These are phyloP conservation scores for Hirundo rustica DNA, from an alignment of 2,797 vertebrate genomes.

Conservation along the genomic window DNA sequence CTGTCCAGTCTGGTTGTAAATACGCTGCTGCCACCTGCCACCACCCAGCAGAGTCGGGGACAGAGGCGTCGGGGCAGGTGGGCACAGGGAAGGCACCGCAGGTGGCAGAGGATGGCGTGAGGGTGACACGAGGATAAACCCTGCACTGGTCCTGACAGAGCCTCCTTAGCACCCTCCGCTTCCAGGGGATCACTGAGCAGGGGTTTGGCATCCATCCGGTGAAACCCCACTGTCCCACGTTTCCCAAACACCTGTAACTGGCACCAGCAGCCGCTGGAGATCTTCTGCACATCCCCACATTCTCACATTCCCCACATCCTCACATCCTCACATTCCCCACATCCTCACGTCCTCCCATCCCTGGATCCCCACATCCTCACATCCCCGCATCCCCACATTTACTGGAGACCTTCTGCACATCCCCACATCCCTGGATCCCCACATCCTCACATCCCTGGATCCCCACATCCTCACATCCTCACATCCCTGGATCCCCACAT, in stretches of 20 bases:
- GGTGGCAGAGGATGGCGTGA: neutral
- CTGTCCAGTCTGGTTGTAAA: conserved; percentile 9
- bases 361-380: no score
- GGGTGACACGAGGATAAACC: neutral
- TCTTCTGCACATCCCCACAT: neutral
- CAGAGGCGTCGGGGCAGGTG: neutral
- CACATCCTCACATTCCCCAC: neutral
- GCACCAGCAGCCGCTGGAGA: neutral
- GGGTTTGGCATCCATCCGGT: neutral
- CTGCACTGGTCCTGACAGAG: neutral
- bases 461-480: no score
- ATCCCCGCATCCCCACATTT: no score
- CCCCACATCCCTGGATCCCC: no score
- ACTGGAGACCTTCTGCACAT: no score
- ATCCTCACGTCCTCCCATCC: no score
- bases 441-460: no score
- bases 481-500: no score
- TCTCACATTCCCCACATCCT: no score
- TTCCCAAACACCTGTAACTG: neutral
- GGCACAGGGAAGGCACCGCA: neutral
- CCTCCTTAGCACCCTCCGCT: neutral
- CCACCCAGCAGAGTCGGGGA: neutral
- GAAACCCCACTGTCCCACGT: fast-evolving
- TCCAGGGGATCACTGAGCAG: neutral
- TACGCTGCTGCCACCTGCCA: neutral